Evolutionary conservation across 2,113 vertebrate genomes (phyloP).

Genomic region (Pipa parva): DNA sequence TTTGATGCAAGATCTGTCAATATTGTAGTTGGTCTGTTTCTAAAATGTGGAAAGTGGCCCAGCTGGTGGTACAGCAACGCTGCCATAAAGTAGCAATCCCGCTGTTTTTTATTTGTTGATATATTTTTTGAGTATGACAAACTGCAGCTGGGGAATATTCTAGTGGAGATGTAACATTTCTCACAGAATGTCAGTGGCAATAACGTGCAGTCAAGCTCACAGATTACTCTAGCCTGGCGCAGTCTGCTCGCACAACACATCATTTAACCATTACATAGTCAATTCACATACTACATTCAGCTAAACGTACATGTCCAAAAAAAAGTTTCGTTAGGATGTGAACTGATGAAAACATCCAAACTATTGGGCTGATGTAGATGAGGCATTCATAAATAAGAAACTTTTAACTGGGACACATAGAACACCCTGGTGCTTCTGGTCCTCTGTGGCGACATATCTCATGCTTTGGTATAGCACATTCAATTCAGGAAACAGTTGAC

Average conservation of each 20-base stretch:
- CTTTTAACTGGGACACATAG: no score
- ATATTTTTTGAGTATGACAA: constrained; percentile 13
- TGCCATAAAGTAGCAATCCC: constrained; percentile 2
- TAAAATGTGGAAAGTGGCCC: constrained; percentile 30
- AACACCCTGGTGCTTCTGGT: no score
- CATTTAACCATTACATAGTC: neutral
- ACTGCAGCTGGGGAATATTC: constrained; percentile 11
- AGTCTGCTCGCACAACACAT: neutral
- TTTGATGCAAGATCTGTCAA: constrained; percentile 26
- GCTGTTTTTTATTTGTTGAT: constrained; percentile 26
- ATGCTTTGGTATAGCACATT: no score
- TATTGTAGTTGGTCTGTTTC: constrained; percentile 10
- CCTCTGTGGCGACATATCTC: no score
- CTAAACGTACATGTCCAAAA: no score
- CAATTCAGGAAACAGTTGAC: no score
- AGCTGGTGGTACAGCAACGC: constrained; percentile 33
- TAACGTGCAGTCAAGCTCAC: neutral
- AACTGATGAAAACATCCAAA: no score
- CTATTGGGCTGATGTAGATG: no score
- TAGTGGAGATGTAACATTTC: neutral
- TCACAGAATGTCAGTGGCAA: neutral
- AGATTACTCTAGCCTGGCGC: neutral
- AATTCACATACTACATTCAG: neutral
- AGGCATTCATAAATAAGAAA: no score
- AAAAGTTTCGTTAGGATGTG: no score